These are phyloP conservation scores for Ctenicera cuprea DNA, from an alignment of 2,888 invertebrate species.

Conservation along the genomic window DNA sequence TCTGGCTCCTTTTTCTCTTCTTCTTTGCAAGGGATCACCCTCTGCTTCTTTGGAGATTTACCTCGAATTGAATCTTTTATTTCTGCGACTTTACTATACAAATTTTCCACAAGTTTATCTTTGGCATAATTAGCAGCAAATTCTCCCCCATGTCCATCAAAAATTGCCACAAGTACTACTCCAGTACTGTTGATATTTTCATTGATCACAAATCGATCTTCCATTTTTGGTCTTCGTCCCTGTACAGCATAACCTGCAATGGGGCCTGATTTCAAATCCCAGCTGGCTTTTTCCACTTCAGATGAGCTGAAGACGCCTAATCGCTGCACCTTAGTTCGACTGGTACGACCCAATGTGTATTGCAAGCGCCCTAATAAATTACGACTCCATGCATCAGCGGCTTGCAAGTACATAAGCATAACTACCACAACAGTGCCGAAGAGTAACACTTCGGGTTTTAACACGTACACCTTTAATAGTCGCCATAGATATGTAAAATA, in stretches of 20 bases:
- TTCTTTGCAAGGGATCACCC: constrained; percentile 56
- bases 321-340: constrained; percentile 75
- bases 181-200: constrained; percentile 90
- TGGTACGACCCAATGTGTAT: constrained; percentile 78
- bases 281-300: constrained; percentile 78
- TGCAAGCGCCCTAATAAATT: constrained; percentile 81
- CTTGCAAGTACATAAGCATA: constrained; percentile 87
- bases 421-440: constrained; percentile 82
- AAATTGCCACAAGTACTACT: constrained; percentile 92
- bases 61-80: constrained; percentile 82
- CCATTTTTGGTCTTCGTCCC: constrained; percentile 94
- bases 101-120: constrained; percentile 88
- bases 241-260: constrained; percentile 93
- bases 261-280: constrained; percentile 85
- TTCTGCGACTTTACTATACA: constrained; percentile 85
- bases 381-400: constrained; percentile 89
- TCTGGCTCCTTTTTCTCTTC: constrained; percentile 72
- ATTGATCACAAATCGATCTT: constrained; percentile 93
- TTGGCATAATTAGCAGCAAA: constrained; percentile 95
- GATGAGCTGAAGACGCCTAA: constrained; percentile 76
- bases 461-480: constrained; percentile 84
- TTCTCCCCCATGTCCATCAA: constrained; percentile 97
- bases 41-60: constrained; percentile 66
- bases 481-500: constrained; percentile 86
- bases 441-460: constrained; percentile 87